These are phyloP conservation scores for Pocillopora grandis DNA, from an alignment of 92 coral and sea anemone genomes.

Conservation along the genomic window DNA sequence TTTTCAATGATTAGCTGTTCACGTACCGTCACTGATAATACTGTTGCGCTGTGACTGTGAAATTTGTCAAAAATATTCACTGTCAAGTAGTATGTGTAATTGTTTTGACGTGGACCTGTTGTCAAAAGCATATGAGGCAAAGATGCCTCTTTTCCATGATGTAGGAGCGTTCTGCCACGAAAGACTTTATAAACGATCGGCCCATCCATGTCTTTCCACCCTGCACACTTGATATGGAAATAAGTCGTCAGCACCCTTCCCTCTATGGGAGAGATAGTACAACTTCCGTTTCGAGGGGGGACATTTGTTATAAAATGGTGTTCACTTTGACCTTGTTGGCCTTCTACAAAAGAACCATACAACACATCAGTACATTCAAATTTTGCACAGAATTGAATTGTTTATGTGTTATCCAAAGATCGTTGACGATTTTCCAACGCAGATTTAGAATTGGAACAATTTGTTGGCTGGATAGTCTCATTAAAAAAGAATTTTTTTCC, in stretches of 20 bases:
- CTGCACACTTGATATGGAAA: constrained; percentile 48
- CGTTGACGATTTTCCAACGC: too few species aligned
- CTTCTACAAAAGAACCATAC: constrained; percentile 16
- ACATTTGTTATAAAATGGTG: constrained; percentile 50
- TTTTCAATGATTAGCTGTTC: background rate
- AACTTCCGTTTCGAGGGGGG: constrained; percentile 62
- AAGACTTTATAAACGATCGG: constrained; percentile 35
- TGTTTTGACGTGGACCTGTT: constrained; percentile 22
- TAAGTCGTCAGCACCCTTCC: constrained; percentile 55
- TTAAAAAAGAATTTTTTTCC: too few species aligned
- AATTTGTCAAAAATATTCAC: constrained; percentile 49
- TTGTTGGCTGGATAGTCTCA: too few species aligned
- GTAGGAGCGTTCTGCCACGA: constrained; percentile 21
- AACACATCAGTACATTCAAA: background rate
- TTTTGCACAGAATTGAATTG: too few species aligned
- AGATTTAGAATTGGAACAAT: too few species aligned
- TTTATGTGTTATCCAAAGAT: too few species aligned
- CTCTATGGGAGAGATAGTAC: constrained; percentile 46
- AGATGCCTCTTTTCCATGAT: constrained; percentile 18
- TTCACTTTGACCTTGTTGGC: constrained; percentile 55
- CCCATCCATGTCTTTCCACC: constrained; percentile 50
- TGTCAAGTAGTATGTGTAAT: constrained; percentile 32
- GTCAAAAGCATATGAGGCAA: constrained; percentile 36
- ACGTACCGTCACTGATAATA: constrained; percentile 11
- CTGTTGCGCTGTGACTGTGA: constrained; percentile 29